Percentiles rank a stretch among this genome's conserved stretches.
phyloP scores from a whole-genome alignment of 2,113 vertebrate species.

The Tachuris rubrigastra region DNA sequence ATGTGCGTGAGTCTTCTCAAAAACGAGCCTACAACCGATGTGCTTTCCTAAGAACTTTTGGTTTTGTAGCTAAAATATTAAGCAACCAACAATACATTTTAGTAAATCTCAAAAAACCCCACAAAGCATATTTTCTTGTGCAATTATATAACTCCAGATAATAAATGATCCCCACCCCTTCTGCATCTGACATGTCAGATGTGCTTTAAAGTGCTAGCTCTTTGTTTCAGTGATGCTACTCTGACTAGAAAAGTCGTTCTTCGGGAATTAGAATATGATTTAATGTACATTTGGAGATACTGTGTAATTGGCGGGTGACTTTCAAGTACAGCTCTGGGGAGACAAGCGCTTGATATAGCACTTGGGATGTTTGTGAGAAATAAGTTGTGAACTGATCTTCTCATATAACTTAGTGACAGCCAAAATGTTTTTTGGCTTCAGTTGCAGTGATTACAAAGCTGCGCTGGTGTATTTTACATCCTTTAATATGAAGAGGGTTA shows the following conservation, averaged over 20 bases:
- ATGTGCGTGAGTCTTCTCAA: not conserved
- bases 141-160: not conserved
- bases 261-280: accelerated
- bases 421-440: not conserved
- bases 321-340: not conserved
- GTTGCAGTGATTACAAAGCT: not conserved
- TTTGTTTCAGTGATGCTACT: not conserved
- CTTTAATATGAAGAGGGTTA: not conserved
- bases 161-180: not conserved
- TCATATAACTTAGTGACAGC: not conserved
- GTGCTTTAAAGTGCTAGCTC: not conserved
- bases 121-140: not conserved
- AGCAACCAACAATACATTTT: accelerated
- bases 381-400: not conserved
- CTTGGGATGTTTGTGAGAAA: not conserved
- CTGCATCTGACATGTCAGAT: not conserved
- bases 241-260: not conserved
- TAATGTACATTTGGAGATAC: not conserved
- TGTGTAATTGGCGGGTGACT: not conserved
- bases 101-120: accelerated
- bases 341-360: not conserved
- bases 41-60: not conserved
- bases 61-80: not conserved
- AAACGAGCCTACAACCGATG: not conserved
- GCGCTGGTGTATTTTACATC: not conserved